Evolutionary conservation across 1,140 invertebrate species (phyloP), one percentile per base, ranked within the genome.

Genomic region (Eupeodes corollae): DNA sequence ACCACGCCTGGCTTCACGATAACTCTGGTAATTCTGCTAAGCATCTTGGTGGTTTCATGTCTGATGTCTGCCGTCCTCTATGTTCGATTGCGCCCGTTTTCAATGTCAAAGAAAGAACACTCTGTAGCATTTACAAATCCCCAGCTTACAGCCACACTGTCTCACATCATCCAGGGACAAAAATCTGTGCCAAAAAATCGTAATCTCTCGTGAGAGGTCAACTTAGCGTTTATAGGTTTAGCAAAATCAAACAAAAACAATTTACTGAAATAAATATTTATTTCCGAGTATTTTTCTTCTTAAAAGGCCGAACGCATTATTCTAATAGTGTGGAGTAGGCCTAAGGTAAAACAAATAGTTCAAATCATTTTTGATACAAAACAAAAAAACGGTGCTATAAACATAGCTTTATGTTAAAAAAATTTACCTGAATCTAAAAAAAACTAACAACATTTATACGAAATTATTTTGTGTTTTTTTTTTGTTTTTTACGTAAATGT

Each of bases 1-100:
- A 92, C 89, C 1, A 90, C 88, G 2, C 84, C 87, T 12, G 86
- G 88, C 1, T 92, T 93, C 63, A 83, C 88, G 32, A 82, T 87
- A 6, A 88, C 87, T 9, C 72, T 93, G 9, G 77, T 90, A 31
- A 75, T 91, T 12, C 73, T 93, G 5, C 71, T 92, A 26, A 80
- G 78, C 39, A 83, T 91, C 38, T 70, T 93, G 41, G 69, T 92
- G 16, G 80, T 82, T 38, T 90, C 88, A 3, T 91, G 86, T 59
- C 71, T 89, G 11, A 73, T 91, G 34, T 91, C 88, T 18, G 82
- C 84, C 2, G 85, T 91, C 52, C 74, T 92, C 5, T 92, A 87
- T 60, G 73, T 90, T 31, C 78, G 83, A 52, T 67, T 88, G 54
- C 73, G 83, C 55, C 82, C 85, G 13, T 82, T 84, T 53, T 54